Evolutionary conservation across 2,113 vertebrate genomes (phyloP).

Genomic region (Nyctereutes procyonoides): DNA sequence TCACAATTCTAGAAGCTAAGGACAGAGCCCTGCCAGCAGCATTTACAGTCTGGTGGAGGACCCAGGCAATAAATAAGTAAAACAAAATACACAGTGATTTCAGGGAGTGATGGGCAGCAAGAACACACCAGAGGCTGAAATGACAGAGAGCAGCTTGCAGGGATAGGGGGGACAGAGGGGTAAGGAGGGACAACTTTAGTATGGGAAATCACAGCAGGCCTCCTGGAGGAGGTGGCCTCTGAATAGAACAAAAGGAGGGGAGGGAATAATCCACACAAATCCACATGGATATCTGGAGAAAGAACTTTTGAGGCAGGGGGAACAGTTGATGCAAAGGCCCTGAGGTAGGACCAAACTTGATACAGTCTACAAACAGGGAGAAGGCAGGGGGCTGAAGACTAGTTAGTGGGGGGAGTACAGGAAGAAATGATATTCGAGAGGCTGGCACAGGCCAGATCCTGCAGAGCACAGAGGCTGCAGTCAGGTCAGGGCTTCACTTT

Average conservation of each 20-base stretch:
- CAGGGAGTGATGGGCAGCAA: neutral
- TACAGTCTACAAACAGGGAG: neutral
- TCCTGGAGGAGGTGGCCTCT: neutral
- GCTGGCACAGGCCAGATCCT: rapidly evolving
- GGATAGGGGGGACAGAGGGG: too few species aligned
- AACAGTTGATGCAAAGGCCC: neutral
- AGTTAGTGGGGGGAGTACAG: rapidly evolving
- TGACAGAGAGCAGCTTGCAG: neutral
- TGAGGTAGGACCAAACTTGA: neutral
- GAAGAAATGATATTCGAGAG: neutral
- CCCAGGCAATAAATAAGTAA: neutral
- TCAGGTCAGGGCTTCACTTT: rapidly evolving
- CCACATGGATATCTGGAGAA: neutral
- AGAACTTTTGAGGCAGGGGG: neutral
- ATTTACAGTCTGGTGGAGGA: neutral
- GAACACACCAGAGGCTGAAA: neutral
- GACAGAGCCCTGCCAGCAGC: neutral
- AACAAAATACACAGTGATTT: neutral
- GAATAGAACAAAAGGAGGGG: neutral
- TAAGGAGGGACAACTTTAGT: neutral
- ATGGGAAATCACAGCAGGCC: neutral
- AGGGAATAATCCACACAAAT: neutral
- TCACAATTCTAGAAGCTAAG: neutral
- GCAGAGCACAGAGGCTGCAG: rapidly evolving
- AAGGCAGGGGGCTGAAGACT: neutral